A percentile compares a stretch with the other conserved stretches of the same genome.
These are phyloP conservation scores for Anas flavirostris DNA, from an alignment of 2,797 vertebrate genomes.

Conservation along the genomic window DNA sequence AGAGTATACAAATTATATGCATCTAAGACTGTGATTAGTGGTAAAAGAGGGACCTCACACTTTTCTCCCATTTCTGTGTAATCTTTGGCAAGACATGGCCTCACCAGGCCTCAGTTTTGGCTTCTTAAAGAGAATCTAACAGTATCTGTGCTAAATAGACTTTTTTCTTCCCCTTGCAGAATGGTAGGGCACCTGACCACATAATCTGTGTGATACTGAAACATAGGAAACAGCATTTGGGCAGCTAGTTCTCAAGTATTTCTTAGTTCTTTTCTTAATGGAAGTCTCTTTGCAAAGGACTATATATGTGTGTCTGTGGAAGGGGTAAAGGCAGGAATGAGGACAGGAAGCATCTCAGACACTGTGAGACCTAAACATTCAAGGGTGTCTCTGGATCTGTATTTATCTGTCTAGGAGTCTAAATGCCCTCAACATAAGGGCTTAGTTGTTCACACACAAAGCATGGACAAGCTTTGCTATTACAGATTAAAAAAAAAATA, in stretches of 20 bases:
- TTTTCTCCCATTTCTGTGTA: not conserved
- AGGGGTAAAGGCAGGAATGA: not conserved
- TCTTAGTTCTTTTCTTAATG: not conserved
- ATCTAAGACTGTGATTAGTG: not conserved
- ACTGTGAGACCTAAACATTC: not conserved
- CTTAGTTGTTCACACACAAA: not conserved
- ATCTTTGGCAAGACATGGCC: not conserved
- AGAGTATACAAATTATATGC: not conserved
- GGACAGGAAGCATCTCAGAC: not conserved
- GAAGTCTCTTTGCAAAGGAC: not conserved
- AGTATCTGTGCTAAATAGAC: not conserved
- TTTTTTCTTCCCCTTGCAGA: not conserved
- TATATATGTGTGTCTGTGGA: no score
- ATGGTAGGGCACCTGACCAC: not conserved
- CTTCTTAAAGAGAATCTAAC: not conserved
- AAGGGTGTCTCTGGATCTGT: not conserved
- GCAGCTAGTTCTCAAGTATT: not conserved
- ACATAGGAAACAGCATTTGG: not conserved
- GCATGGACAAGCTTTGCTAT: not conserved
- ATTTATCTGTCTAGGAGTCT: not conserved
- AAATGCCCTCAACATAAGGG: not conserved
- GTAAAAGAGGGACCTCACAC: not conserved
- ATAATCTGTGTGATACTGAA: not conserved
- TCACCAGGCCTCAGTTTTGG: slow-evolving; percentile 20
- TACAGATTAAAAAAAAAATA: not conserved